phyloP scores from a whole-genome alignment of 2,113 vertebrate species.

The Sinosuthora webbiana region DNA sequence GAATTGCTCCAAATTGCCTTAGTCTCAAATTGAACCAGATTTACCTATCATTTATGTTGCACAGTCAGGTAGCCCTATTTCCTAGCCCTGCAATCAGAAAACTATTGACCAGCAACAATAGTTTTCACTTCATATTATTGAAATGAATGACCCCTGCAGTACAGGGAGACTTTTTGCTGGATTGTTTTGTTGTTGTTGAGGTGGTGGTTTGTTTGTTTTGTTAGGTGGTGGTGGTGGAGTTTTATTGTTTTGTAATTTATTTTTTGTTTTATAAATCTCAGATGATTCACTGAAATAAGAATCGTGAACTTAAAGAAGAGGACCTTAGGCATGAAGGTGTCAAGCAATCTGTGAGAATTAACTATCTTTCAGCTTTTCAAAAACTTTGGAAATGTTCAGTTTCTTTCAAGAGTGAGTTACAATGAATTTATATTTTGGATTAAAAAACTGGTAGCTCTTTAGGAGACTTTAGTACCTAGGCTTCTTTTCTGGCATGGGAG shows the following conservation, averaged over 20 bases:
- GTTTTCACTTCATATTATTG: not conserved
- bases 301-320: not conserved
- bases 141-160: not conserved
- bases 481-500: not conserved
- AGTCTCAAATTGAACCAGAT: not conserved
- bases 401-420: not conserved
- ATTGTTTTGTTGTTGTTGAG: not conserved
- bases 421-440: not conserved
- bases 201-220: not conserved
- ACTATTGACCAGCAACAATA: not conserved
- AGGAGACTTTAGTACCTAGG: not conserved
- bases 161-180: not conserved
- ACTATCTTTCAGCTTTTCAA: not conserved
- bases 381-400: not conserved
- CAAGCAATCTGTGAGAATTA: not conserved
- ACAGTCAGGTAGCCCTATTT: not conserved
- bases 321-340: not conserved
- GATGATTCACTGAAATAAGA: not conserved
- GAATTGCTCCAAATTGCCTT: conserved; percentile 11
- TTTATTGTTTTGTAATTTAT: not conserved
- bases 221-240: rapidly evolving
- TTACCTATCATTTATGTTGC: not conserved
- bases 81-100: not conserved
- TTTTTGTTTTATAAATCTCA: not conserved
- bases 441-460: not conserved